A percentile compares a stretch with the other conserved stretches of the same genome.
Evolutionary conservation across 53 echinoderm and acorn worm species (phyloP).

Genomic region (Echinometra lucunter): DNA sequence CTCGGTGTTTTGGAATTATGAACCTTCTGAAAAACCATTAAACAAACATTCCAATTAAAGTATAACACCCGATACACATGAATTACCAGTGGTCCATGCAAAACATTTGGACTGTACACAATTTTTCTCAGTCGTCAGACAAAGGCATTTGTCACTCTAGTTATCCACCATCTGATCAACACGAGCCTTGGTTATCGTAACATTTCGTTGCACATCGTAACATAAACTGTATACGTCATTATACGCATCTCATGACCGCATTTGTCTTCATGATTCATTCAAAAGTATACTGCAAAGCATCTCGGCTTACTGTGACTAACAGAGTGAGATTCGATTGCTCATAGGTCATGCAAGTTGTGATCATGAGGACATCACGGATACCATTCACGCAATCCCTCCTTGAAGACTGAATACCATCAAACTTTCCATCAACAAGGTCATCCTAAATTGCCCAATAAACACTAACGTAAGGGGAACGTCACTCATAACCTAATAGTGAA

Average conservation of each 20-base stretch:
- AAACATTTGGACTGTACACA: neutral
- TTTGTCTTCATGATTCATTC: slow-evolving; percentile 43
- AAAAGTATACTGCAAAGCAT: neutral
- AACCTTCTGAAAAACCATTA: no score
- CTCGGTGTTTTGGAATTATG: no score
- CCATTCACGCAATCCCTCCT: neutral
- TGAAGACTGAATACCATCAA: neutral
- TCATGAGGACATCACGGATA: neutral
- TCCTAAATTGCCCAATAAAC: neutral
- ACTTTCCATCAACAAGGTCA: neutral
- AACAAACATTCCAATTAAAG: no score
- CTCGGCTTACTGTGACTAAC: neutral
- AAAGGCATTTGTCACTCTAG: neutral
- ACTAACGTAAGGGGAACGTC: neutral
- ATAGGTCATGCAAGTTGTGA: neutral
- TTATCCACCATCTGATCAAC: neutral
- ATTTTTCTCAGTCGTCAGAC: neutral
- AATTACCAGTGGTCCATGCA: neutral
- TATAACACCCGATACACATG: no score
- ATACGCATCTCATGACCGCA: neutral
- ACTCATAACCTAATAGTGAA: neutral
- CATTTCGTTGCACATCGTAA: slow-evolving; percentile 5
- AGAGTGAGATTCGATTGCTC: neutral
- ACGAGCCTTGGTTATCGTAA: slow-evolving; percentile 3
- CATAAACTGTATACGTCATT: neutral